These are phyloP conservation scores for Parasteatoda tepidariorum DNA, from an alignment of 1,140 invertebrate species.

Conservation along the genomic window DNA sequence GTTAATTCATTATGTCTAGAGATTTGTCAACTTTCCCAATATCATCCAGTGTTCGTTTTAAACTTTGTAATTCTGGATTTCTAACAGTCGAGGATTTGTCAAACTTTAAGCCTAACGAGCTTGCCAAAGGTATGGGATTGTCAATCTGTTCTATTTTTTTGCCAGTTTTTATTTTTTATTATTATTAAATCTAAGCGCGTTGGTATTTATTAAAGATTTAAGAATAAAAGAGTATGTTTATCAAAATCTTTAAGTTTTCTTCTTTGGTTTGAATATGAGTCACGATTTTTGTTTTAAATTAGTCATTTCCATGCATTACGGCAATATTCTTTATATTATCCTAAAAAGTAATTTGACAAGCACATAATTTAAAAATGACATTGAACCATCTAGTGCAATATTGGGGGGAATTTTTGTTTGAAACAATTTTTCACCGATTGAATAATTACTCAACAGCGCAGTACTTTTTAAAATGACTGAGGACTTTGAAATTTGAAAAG, in stretches of 20 bases:
- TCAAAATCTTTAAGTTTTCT: background rate
- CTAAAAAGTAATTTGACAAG: too few species aligned
- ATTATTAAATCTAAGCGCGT: background rate
- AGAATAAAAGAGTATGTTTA: background rate
- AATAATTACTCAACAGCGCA: too few species aligned
- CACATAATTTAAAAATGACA: too few species aligned
- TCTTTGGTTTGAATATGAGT: background rate
- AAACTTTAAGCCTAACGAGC: constrained; percentile 24
- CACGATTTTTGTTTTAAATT: background rate
- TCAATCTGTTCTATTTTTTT: background rate
- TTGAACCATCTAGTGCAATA: too few species aligned
- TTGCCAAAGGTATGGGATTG: constrained; percentile 8
- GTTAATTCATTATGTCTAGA: constrained; percentile 11
- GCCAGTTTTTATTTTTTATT: background rate
- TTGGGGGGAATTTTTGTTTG: too few species aligned
- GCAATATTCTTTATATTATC: too few species aligned
- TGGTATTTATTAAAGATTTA: background rate
- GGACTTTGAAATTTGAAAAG: too few species aligned
- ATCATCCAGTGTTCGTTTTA: constrained; percentile 32
- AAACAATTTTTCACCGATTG: too few species aligned
- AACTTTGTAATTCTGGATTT: constrained; percentile 27
- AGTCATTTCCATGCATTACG: too few species aligned
- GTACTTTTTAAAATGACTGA: too few species aligned
- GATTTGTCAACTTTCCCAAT: constrained; percentile 26
- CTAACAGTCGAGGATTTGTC: constrained; percentile 36